Conservation (phyloP, 2,888 invertebrate genomes). For the Acrobasis repandana region DNA sequence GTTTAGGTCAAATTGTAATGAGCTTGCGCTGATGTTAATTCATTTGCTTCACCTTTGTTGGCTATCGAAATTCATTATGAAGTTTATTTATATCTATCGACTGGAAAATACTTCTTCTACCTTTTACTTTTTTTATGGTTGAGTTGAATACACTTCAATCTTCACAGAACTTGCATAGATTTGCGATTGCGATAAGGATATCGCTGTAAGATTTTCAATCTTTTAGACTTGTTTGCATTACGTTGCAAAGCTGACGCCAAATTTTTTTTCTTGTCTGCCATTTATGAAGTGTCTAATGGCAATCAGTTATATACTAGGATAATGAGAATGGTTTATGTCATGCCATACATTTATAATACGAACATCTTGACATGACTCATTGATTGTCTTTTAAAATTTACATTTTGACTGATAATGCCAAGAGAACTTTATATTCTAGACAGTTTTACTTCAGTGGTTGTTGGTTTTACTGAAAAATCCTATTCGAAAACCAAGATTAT, state of each 20-base stretch:
- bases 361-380: no score
- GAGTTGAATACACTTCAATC: no score
- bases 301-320: no score
- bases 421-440: not conserved
- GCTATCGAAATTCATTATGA: not conserved
- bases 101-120: not conserved
- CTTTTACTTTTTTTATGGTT: not conserved
- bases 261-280: no score
- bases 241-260: no score
- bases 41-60: constrained; percentile 15
- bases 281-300: no score
- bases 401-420: not conserved
- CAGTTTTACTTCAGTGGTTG: not conserved
- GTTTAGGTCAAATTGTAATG: constrained; percentile 33
- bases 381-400: not conserved
- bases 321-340: no score
- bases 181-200: no score
- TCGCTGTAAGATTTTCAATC: no score
- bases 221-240: no score
- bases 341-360: no score
- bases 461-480: not conserved
- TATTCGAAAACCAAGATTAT: not conserved
- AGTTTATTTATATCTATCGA: not conserved
- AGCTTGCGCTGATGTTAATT: constrained; percentile 21
- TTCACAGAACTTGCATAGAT: no score